Conservation (phyloP, 1,140 invertebrate genomes). For the Saccostrea glomerata region DNA sequence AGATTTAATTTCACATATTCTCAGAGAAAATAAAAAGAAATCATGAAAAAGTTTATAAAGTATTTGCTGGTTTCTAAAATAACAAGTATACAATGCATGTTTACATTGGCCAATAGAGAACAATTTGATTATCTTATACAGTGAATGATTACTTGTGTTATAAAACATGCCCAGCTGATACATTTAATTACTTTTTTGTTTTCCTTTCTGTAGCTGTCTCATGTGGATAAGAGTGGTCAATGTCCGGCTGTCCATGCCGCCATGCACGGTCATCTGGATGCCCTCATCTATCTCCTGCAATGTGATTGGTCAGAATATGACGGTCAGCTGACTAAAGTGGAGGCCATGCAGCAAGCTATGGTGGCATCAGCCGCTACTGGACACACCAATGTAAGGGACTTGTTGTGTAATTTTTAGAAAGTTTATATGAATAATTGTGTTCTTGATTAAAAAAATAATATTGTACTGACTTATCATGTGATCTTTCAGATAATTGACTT, state of each 20-base stretch:
- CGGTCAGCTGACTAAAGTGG: slow-evolving; percentile 77
- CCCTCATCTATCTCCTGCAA: slow-evolving; percentile 90
- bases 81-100: too few relatives aligned
- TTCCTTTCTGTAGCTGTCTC: slow-evolving; percentile 72
- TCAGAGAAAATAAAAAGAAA: too few relatives aligned
- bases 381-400: slow-evolving; percentile 84
- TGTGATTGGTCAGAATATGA: slow-evolving; percentile 86
- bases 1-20: too few relatives aligned
- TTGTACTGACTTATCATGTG: neutral
- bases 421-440: too few relatives aligned
- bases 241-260: slow-evolving; percentile 95
- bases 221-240: slow-evolving; percentile 89
- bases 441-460: too few relatives aligned
- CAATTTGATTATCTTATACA: too few relatives aligned
- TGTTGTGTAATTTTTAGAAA: too few relatives aligned
- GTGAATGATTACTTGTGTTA: too few relatives aligned
- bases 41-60: too few relatives aligned
- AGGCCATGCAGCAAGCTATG: slow-evolving; percentile 90
- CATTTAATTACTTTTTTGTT: neutral
- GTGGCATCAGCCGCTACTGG: slow-evolving; percentile 92
- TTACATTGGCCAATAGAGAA: too few relatives aligned
- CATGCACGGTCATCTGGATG: slow-evolving; percentile 89
- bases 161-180: neutral
- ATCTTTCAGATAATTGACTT: slow-evolving; percentile 82
- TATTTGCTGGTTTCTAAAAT: too few relatives aligned